Percentiles rank a stretch among this genome's conserved stretches.
phyloP scores from a whole-genome alignment of 1,140 invertebrate genomes.

The Megathymus violae region DNA sequence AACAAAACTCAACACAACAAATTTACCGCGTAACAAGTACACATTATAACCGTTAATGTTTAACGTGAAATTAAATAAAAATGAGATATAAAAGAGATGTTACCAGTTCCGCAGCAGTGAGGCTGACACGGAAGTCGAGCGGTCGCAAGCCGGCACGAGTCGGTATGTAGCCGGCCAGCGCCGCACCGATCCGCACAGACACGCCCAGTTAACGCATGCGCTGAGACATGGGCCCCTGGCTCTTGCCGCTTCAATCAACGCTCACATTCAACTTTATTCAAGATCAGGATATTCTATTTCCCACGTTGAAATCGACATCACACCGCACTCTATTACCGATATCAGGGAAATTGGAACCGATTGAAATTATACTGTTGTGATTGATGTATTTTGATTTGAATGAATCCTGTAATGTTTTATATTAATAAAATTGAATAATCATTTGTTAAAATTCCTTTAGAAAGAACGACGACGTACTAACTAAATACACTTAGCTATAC shows the following conservation, averaged over 20 bases:
- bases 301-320: constrained; percentile 8
- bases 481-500: no score
- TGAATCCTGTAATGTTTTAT: no score
- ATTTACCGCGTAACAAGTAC: no score
- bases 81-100: constrained; percentile 32
- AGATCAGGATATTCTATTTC: constrained; percentile 19
- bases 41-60: background rate
- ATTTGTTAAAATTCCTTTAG: no score
- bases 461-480: no score
- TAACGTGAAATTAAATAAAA: background rate
- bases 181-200: constrained; percentile 57
- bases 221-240: constrained; percentile 37
- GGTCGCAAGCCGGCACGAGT: constrained; percentile 46
- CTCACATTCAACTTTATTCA: constrained; percentile 14
- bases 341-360: background rate
- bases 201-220: constrained; percentile 79
- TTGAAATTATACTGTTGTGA: constrained; percentile 5
- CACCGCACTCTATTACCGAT: constrained; percentile 6
- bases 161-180: constrained; percentile 54
- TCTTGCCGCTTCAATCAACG: constrained; percentile 11
- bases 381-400: no score
- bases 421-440: no score
- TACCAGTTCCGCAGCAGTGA: constrained; percentile 50
- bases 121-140: constrained; percentile 40
- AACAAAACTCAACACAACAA: no score